These are phyloP conservation scores for Limenitis arthemis DNA, from an alignment of 2,888 invertebrate genomes.

Conservation along the genomic window DNA sequence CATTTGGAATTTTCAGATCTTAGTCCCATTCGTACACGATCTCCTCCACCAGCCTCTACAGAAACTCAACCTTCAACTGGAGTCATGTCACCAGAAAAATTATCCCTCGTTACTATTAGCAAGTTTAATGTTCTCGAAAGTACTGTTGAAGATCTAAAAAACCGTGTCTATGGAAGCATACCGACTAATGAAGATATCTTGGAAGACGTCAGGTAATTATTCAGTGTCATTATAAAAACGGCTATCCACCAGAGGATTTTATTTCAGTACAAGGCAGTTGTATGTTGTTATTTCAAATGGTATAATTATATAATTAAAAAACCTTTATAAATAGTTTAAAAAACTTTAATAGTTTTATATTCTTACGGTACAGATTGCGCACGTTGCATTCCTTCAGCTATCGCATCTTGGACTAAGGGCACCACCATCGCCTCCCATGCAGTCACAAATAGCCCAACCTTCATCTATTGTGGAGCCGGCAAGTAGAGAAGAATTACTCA, in stretches of 20 bases:
- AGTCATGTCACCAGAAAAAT: conserved; percentile 35
- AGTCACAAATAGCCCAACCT: not conserved
- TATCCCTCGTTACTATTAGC: conserved; percentile 60
- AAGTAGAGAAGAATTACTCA: conserved; percentile 29
- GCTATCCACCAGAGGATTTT: too few species aligned
- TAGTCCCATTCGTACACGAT: conserved; percentile 18
- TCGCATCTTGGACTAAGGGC: not conserved
- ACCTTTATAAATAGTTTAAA: too few species aligned
- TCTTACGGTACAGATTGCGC: too few species aligned
- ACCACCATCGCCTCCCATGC: not conserved
- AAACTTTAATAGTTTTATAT: too few species aligned
- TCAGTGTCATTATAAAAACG: not conserved
- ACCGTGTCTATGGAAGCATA: conserved; percentile 53
- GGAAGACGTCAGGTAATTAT: conserved; percentile 51
- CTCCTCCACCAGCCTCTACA: conserved; percentile 15
- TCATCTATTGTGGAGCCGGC: not conserved
- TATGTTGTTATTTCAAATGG: not conserved
- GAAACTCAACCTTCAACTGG: conserved; percentile 5
- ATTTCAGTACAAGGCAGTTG: too few species aligned
- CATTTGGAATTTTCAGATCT: not conserved
- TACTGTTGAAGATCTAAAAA: conserved; percentile 48
- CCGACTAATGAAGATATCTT: conserved; percentile 57
- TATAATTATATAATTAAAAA: not conserved
- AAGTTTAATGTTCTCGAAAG: conserved; percentile 54
- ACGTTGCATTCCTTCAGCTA: too few species aligned